Conservation (phyloP, 2,888 invertebrate species). For the Crematogaster levior region DNA sequence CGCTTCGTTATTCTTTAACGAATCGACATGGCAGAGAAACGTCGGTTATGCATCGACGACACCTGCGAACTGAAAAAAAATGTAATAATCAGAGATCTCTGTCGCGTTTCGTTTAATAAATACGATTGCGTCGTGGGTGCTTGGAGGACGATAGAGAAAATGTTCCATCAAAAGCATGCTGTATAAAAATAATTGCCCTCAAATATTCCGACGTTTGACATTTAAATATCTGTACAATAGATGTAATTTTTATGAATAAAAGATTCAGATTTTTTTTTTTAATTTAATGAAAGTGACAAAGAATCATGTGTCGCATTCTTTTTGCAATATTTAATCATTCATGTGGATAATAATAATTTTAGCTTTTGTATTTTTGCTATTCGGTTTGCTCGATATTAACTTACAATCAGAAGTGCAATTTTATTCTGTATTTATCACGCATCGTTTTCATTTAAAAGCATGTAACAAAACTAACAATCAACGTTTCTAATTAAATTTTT, state of each 20-base stretch:
- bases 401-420: neutral
- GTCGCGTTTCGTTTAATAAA: constrained; percentile 31
- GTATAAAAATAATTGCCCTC: constrained; percentile 1
- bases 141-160: neutral
- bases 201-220: neutral
- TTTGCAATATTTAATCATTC: neutral
- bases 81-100: constrained; percentile 17
- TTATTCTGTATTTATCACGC: neutral
- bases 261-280: neutral
- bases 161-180: neutral
- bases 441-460: neutral
- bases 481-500: constrained; percentile 8
- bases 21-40: neutral
- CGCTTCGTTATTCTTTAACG: constrained; percentile 23
- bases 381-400: neutral
- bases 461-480: neutral
- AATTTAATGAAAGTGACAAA: neutral
- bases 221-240: neutral
- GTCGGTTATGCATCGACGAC: neutral
- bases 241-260: neutral
- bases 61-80: constrained; percentile 9
- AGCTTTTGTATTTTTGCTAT: neutral
- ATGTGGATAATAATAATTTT: neutral
- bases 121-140: neutral
- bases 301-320: neutral